A percentile compares a stretch with the other conserved stretches of the same genome.
These are phyloP conservation scores for Vireo griseus DNA, from an alignment of 2,797 vertebrate genomes.

Conservation along the genomic window DNA sequence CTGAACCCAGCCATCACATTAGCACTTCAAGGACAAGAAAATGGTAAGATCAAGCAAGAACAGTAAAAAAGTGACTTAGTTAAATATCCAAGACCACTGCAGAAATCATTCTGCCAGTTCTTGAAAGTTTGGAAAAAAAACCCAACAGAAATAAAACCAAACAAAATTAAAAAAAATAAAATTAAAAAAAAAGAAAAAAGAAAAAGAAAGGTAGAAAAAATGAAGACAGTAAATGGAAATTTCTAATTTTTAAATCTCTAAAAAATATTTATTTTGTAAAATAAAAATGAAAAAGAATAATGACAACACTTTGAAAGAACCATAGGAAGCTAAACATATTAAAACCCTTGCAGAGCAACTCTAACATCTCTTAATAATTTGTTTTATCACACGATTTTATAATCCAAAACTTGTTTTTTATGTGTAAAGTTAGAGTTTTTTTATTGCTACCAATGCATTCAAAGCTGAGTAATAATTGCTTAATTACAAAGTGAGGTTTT, in stretches of 20 bases:
- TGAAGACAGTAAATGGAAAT: background rate
- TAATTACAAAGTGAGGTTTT: background rate
- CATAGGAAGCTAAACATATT: background rate
- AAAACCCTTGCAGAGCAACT: background rate
- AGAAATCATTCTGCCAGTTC: background rate
- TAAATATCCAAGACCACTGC: background rate
- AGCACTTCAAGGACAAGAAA: background rate
- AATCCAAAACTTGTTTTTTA: background rate
- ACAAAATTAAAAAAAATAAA: background rate
- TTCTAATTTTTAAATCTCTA: background rate
- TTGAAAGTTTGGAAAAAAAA: background rate
- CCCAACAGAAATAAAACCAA: background rate
- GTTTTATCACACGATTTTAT: background rate
- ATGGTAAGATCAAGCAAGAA: background rate
- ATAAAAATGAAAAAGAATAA: background rate
- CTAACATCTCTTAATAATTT: background rate
- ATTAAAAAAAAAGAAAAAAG: too few species aligned
- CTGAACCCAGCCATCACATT: background rate
- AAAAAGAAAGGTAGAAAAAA: background rate
- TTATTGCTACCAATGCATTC: background rate
- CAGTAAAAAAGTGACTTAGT: background rate
- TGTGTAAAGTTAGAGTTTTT: background rate
- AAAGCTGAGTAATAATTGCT: background rate
- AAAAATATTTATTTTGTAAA: background rate
- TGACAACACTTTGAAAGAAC: background rate